Base-by-base conservation (phyloP, 2,888 invertebrate species). In the Diarsia rubi region DNA sequence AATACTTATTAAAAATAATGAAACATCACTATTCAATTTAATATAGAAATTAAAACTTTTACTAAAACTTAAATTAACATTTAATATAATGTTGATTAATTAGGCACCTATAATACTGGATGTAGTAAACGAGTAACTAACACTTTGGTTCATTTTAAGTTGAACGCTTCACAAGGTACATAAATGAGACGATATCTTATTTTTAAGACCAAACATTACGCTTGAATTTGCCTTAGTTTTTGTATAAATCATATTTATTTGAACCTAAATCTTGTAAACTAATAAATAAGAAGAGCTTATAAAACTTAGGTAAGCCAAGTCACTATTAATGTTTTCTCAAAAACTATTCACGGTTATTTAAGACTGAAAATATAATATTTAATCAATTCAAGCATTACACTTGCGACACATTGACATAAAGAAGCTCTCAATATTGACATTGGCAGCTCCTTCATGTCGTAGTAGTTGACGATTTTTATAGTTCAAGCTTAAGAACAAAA, bases 221-320 rank as follows among this genome's bases (percentile, higher is more conserved):
- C n/a, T 47, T 37, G 21, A 47, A 47, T 16, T 2, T 72, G 14
- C 24, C 71, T 71, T 47, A 54, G 27, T 62, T 70, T 27, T 69
- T 79, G 14, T 42, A 57, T 63, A 70, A 54, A 75, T 69, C 27
- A 70, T 79, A 64, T 74, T 52, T 52, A 52, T 59, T 59, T 45
- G 31, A 45, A 77, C 24, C 24, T 59, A 24, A 57, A 57, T 47
- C 73, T 57, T 47, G 16, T 44, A 21, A 73, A 59, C 44, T 52
- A 81, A 64, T 75, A 75, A 74, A 81, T 81, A 77, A 77, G 37
- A 42, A 65, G 27, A 54, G 37, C 12, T 75, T 60, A 54, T 60
- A 65, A 64, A 81, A 81, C 59, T 60, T 74, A 31, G 47, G 12
- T 60, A 59, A 65, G 27, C 37, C n/a, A 9, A 57, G 44, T 64